Base-by-base conservation (phyloP, 2,113 vertebrate species). In the Aleadryas rufinucha region DNA sequence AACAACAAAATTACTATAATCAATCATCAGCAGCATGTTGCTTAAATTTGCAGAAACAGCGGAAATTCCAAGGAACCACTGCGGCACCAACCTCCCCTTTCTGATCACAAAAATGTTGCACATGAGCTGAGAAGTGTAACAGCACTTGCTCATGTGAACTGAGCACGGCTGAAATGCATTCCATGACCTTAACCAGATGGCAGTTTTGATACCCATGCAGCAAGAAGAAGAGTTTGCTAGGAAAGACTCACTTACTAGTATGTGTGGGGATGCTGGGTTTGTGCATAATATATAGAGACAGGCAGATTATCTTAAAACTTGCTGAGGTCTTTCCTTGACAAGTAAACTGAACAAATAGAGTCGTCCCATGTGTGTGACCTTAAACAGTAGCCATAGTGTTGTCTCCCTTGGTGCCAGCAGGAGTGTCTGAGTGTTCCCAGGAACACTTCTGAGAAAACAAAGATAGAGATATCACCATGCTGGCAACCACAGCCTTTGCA, bases 1-100 rank as follows among this genome's bases (percentile, higher is more conserved):
- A 97, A 84, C 80, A 92, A 76, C 78, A 88, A 96, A 97, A 97
- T 96, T 94, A 74, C 88, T 95, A 56, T 87, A 81, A 90, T 96
- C 95, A 85, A 82, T 91, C 85, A 95, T 0, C 70, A 85, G 42
- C 47, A 69, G 37, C 49, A 18, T 19, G 35, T 77, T 89, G 68
- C 54, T 91, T 60, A 77, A 93, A 92, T 85, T 88, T 75, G 70
- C 92, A 95, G 68, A 79, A 96, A 89, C 7, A 68, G 16, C 14
- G 2, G n/a, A 80, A 92, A 79, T 94, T 88, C 31, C 70, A 61
- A 77, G 21, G 47, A 79, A 63, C 21, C 6, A 2, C 41, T 69
- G 45, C 0, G 0, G 57, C 44, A 57, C 44, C 26, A 13, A 2
- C 24, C 19, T 57, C 28, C 59, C 39, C 42, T 37, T 13, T 26